Evolutionary conservation across 1,140 invertebrate species (phyloP), one percentile per base, ranked within the genome.

Genomic region (Pachyrhynchus sulphureomaculatus): DNA sequence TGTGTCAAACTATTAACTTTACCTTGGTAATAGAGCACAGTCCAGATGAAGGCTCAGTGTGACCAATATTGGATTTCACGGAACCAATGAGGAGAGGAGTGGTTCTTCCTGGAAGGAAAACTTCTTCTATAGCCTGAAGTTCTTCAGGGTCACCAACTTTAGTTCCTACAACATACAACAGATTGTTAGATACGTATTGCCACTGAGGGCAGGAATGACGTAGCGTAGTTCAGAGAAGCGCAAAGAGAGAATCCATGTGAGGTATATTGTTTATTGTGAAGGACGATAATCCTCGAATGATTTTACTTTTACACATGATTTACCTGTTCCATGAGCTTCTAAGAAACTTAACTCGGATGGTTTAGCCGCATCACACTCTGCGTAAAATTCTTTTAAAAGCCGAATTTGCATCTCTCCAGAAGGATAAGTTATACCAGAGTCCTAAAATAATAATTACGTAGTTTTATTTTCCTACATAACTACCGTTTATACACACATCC

Each of bases 11-110:
- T n/a, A n/a, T n/a, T n/a, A n/a, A n/a, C n/a, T n/a, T 75, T 66
- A 93, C 88, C 80, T 96, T 96, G 2, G 88, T 85, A 32, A 96
- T 68, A 0, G 91, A 89, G 74, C 90, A 92, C 0, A 92, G 76
- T 58, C 94, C 94, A 29, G 93, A 95, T 1, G 90, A 89, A 5
- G 93, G 88, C 77, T 98, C 96, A 0, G 90, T 84, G 75, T 98
- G 96, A 0, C 96, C 96, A 70, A 96, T 82, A 76, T 96, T 97
- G 0, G 93, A 94, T 74, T 98, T 98, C 0, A 95, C 82, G 0
- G 94, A 93, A 4, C 95, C 95, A 64, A 98, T 89, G 23, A 83
- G 75, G 0, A 98, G 78, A 0, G 94, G 91, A 1, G 77, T 79
- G 0, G 68, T 79, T 15, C 88, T 78, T 4, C 83, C 83, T 3